Conservation (phyloP, 2,888 invertebrate species). For the Loripinus fragilis region DNA sequence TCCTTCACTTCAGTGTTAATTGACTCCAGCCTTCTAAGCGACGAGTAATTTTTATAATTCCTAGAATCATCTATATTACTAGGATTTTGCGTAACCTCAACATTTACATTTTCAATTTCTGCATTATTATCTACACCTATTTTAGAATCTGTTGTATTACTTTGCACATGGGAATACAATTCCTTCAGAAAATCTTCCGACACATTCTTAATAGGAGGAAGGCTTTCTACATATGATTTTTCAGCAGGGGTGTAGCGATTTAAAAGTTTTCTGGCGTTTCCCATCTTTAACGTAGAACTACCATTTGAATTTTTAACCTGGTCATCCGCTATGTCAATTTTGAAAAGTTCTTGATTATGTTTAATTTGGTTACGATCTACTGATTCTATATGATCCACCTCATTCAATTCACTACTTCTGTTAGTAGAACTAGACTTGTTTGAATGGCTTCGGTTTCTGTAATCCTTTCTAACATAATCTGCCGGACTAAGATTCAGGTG, state of each 20-base stretch:
- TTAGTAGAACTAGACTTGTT: slow-evolving; percentile 1
- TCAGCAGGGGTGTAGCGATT: background rate
- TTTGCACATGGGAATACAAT: background rate
- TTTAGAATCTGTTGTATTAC: slow-evolving; percentile 2
- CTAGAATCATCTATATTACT: background rate
- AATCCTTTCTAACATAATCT: slow-evolving; percentile 44
- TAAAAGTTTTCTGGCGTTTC: background rate
- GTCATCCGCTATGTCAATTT: background rate
- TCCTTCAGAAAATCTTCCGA: slow-evolving; percentile 33
- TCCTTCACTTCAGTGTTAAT: slow-evolving; percentile 6
- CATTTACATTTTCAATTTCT: background rate
- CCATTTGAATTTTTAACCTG: background rate
- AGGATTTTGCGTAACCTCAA: background rate
- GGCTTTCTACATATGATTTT: background rate
- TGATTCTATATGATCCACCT: background rate
- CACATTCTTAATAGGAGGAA: slow-evolving; percentile 26
- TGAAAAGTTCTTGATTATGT: background rate
- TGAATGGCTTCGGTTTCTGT: background rate
- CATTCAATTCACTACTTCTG: slow-evolving; percentile 19
- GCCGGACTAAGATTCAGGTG: slow-evolving; percentile 62
- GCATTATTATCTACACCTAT: background rate
- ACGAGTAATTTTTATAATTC: slow-evolving; percentile 15
- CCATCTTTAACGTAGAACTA: background rate
- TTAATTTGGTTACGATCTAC: background rate
- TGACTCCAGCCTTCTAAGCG: slow-evolving; percentile 1